Base-by-base conservation (phyloP, 2,113 vertebrate species). In the Dromiciops gliroides region DNA sequence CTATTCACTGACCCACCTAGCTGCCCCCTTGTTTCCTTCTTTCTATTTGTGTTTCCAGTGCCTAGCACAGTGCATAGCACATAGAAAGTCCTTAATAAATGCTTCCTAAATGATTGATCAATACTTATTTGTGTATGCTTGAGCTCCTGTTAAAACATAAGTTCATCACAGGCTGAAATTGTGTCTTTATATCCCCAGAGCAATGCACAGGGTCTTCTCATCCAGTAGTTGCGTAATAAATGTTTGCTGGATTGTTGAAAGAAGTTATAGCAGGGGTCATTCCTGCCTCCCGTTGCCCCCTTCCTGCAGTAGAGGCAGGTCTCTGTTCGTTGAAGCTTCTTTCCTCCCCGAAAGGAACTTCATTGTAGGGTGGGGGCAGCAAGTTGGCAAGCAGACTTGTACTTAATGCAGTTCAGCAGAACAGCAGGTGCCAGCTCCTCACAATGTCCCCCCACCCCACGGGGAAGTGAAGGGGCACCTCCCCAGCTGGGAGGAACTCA, bases 271-370 rank as follows among this genome's bases (percentile, higher is more conserved):
- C 23, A 83, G n/a, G 37, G 89, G 10, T 49, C 48, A 28, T 49
- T 48, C 26, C 48, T 90, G 48, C 26, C 48, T 90, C 25, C 90
- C n/a, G 28, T 89, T 19, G 19, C 50, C 7, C 48, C 83, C 37
- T 83, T 83, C 67, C 93, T 0, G 11, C 8, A 0, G 51, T 11
- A 3, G 0, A 0, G 47, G 51, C 2, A 51, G 44, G 89, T 51
- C 0, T 0, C 48, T 0, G 31, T 10, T 90, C 53, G 26, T 19
- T 0, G 0, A 23, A 50, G 92, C 83, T 50, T 50, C 51, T 89
- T 11, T 83, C 14, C 25, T 83, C n/a, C n/a, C n/a, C n/a, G n/a
- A n/a, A n/a, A n/a, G n/a, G n/a, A 28, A 48, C 11, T 31, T 83
- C 51, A n/a, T 47, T 0, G 14, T 0, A 0, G 51, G 89, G 50